Evolutionary conservation across 92 coral and sea anemone genomes (phyloP).

Genomic region (Desmophyllum pertusum): DNA sequence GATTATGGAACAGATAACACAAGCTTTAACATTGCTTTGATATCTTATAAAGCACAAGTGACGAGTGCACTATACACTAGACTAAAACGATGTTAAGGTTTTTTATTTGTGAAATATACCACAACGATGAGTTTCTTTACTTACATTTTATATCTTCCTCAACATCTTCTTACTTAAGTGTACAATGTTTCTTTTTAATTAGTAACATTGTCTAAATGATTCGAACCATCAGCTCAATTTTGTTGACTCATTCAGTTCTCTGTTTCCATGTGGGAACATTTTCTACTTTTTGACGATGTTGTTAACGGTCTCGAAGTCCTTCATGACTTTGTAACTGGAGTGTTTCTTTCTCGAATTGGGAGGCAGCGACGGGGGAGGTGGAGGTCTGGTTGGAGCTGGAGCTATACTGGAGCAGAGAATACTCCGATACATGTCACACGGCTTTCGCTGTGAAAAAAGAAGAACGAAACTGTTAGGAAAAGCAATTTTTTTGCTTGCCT

Average conservation of each 20-base stretch:
- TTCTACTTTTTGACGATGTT: background rate
- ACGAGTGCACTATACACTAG: too few relatives aligned
- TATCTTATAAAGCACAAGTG: too few relatives aligned
- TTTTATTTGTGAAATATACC: too few relatives aligned
- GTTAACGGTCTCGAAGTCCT: background rate
- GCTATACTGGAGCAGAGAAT: conserved; percentile 1
- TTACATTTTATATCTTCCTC: too few relatives aligned
- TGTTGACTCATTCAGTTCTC: background rate
- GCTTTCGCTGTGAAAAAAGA: conserved; percentile 8
- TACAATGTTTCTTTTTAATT: too few relatives aligned
- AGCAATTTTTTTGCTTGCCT: background rate
- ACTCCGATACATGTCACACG: background rate
- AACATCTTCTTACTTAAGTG: too few relatives aligned
- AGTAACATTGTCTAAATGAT: background rate
- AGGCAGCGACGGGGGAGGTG: conserved; percentile 6
- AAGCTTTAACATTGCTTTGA: too few relatives aligned
- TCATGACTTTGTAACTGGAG: background rate
- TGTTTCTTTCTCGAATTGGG: background rate
- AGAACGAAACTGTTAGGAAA: background rate
- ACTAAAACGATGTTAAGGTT: too few relatives aligned
- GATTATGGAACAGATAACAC: too few relatives aligned
- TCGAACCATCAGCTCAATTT: background rate
- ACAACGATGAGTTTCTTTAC: too few relatives aligned
- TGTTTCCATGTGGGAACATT: background rate
- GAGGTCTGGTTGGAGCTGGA: background rate